Conservation (phyloP, 1,140 invertebrate species). For the Platyura marginata region DNA sequence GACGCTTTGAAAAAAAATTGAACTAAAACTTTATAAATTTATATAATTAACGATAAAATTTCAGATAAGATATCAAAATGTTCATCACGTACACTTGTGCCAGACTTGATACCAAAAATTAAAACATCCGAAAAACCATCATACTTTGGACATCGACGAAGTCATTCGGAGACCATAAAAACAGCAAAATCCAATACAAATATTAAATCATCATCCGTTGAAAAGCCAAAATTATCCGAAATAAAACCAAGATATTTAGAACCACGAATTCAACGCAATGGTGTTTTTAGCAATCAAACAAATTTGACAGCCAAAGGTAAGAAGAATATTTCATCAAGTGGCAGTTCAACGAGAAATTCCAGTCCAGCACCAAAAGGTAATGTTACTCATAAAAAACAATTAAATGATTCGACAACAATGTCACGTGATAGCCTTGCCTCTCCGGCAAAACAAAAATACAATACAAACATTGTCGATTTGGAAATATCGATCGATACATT, state of each 20-base stretch:
- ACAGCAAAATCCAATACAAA: neutral
- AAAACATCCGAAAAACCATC: neutral
- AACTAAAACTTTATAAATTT: too few relatives aligned
- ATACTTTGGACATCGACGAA: constrained; percentile 11
- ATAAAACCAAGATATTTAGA: constrained; percentile 37
- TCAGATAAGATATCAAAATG: constrained; percentile 9
- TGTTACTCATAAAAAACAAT: constrained; percentile 23
- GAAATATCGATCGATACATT: constrained; percentile 32
- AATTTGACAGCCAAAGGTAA: constrained; percentile 16
- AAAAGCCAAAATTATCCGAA: constrained; percentile 26
- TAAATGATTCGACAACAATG: constrained; percentile 22
- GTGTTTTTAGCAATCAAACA: constrained; percentile 18
- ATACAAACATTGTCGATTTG: constrained; percentile 16
- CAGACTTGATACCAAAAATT: constrained; percentile 1
- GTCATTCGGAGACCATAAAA: constrained; percentile 12
- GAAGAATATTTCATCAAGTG: constrained; percentile 21
- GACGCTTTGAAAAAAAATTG: too few relatives aligned
- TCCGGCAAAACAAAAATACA: constrained; percentile 9
- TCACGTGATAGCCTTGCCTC: constrained; percentile 32
- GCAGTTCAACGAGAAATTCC: constrained; percentile 37
- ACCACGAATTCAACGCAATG: constrained; percentile 35
- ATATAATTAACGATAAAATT: too few relatives aligned
- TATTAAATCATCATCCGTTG: constrained; percentile 15
- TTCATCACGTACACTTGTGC: constrained; percentile 13
- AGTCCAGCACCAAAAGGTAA: constrained; percentile 40